Evolutionary conservation across 2,888 invertebrate genomes (phyloP), one percentile per base, ranked within the genome.

Genomic region (Ephialtes manifestator): DNA sequence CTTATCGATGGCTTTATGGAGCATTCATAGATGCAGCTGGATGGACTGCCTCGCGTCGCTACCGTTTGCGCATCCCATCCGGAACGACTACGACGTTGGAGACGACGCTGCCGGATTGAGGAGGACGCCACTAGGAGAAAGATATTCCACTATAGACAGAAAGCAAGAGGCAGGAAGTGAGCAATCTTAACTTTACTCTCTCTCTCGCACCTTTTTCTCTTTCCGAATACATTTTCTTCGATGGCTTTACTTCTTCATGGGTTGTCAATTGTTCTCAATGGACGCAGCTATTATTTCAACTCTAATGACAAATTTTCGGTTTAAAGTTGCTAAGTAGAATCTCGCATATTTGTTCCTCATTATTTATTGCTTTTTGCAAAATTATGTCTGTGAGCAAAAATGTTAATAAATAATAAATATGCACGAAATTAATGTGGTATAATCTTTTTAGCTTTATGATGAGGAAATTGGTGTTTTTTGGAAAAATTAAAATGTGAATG

Each of bases 1-100:
- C 18, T 88, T 81, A 88, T 76, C 82, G 72, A 75, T 58, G 74
- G 79, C 86, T 89, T 90, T 87, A 88, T 87, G 78, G 86, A 76
- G 68, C 85, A 83, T 85, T 88, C 87, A 89, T 89, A 85, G 84
- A 89, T 87, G 86, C 88, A 85, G 85, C 86, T 85, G 87, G 85
- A 87, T 86, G 87, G 86, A 85, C 85, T 77, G 79, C 79, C 71
- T 72, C 53, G 60, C 39, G 81, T 43, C 39, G 35, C 39, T 60
- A 28, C 35, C 63, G 20, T 48, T 75, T 28, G 31, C 55, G 76
- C 24, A 55, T 48, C 48, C 51, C 13, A 74, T 24, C 67, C 53
- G 67, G 43, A 65, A 74, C 72, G 39, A 35, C 55, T 53, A 58
- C 43, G 39, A 65, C 35, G 48, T 48, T 51, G 24, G 13, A 31